Base-by-base conservation (phyloP, 2,113 vertebrate genomes). In the Jacana jacana region DNA sequence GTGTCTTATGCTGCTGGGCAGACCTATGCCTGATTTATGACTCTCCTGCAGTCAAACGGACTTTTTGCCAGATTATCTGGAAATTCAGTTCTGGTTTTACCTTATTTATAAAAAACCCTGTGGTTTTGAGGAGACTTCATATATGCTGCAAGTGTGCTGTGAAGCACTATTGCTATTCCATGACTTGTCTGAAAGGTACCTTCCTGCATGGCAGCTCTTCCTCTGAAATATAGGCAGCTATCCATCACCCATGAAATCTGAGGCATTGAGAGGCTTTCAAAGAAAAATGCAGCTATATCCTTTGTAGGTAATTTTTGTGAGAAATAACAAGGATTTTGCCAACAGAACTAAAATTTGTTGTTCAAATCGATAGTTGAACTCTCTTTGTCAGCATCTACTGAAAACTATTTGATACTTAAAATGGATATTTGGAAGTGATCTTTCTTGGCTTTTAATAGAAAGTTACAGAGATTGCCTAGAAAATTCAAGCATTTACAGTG, bases 11-110 rank as follows among this genome's bases (percentile, higher is more conserved):
- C 70, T 96, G 46, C 81, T 95, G 91, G 94, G 44, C 65, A 85
- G 54, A 73, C 57, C 86, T 95, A 91, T 93, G 54, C 69, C 71
- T 97, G 86, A 95, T 97, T 90, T 95, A 89, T 96, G 87, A 79
- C 73, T 83, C 72, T 96, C 52, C 82, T 76, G 70, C 39, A 81
- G 61, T 94, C 27, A 30, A 80, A 69, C 93, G 81, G 78, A 89
- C 57, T 81, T 90, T 72, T 40, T 92, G 27, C 44, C 31, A 65
- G 61, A 44, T 89, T 76, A 79, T 57, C 35, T n/a, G 2, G 0
- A 51, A 75, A 86, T 71, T 81, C 31, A 81, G 28, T 61, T 89
- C 12, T 81, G 17, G 6, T 85, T 95, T 95, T 76, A 22, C 54
- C 17, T 84, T 33, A 81, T 49, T 86, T 61, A 49, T 65, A 61